A percentile compares a stretch with the other conserved stretches of the same genome.
These are phyloP conservation scores for Bradynema listronoti DNA, from an alignment of 1,140 invertebrate genomes.

Conservation along the genomic window DNA sequence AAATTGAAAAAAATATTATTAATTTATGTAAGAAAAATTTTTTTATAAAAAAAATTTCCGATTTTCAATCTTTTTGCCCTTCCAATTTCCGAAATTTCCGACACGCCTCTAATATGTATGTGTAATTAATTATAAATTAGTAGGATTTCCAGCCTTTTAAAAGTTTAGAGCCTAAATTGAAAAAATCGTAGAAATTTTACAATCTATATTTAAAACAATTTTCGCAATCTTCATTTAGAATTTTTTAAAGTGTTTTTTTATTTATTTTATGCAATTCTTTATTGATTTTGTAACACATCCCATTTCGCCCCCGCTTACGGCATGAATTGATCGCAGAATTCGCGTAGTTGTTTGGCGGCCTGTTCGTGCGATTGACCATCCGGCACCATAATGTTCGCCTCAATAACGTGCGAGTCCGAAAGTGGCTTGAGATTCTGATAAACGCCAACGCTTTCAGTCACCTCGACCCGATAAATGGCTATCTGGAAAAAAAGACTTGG, in stretches of 20 bases:
- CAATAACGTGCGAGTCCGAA: constrained; percentile 30
- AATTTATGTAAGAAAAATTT: too few species aligned
- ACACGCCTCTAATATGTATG: too few species aligned
- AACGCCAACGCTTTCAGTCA: constrained; percentile 22
- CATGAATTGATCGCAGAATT: constrained; percentile 37
- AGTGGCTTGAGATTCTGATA: constrained; percentile 27
- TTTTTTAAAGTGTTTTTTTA: neutral
- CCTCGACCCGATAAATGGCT: constrained; percentile 19
- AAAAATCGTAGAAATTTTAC: neutral
- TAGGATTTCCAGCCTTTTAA: neutral
- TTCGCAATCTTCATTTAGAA: neutral
- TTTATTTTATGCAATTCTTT: constrained; percentile 3
- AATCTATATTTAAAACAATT: neutral
- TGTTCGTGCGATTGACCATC: constrained; percentile 22
- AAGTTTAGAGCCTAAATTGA: neutral
- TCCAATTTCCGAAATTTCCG: too few species aligned
- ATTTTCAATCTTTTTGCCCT: too few species aligned
- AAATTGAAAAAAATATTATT: neutral
- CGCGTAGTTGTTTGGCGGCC: constrained; percentile 32
- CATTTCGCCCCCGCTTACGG: too few species aligned
- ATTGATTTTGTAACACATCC: neutral
- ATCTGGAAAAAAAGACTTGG: neutral
- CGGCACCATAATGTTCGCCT: constrained; percentile 28
- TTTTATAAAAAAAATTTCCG: too few species aligned
- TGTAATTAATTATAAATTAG: too few species aligned